phyloP scores from a whole-genome alignment of 2,113 vertebrate genomes.

The Pseudopipra pipra region DNA sequence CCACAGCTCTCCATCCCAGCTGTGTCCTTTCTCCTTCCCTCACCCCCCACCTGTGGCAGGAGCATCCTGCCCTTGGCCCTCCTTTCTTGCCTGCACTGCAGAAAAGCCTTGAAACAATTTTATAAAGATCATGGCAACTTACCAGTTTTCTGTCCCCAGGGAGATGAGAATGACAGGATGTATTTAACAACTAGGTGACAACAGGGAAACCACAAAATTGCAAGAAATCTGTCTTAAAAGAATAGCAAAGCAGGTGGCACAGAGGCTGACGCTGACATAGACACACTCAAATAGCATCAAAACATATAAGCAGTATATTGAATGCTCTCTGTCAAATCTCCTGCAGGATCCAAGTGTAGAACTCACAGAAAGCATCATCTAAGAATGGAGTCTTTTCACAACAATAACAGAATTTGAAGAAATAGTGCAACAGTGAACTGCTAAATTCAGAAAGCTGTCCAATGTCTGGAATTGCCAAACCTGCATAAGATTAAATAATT shows the following conservation, averaged over 20 bases:
- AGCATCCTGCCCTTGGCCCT: background rate
- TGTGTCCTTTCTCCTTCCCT: background rate
- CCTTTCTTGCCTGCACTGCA: background rate
- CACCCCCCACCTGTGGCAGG: accelerated
- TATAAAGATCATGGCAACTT: background rate
- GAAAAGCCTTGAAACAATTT: background rate
- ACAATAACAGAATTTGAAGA: background rate
- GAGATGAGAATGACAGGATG: background rate
- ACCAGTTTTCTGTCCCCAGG: background rate
- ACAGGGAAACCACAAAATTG: background rate
- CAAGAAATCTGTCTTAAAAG: background rate
- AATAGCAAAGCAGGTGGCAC: background rate
- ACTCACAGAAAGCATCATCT: background rate
- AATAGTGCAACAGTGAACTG: background rate
- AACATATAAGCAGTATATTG: background rate
- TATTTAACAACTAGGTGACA: background rate
- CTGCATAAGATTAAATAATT: background rate
- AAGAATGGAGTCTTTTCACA: background rate
- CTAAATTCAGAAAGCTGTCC: background rate
- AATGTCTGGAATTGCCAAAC: background rate
- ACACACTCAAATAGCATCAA: background rate
- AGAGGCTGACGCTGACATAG: background rate
- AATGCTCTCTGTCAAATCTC: background rate
- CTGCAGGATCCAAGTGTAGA: background rate
- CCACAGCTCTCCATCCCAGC: background rate